phyloP scores from a whole-genome alignment of 2,888 invertebrate genomes.

The Nomada fabriciana region DNA sequence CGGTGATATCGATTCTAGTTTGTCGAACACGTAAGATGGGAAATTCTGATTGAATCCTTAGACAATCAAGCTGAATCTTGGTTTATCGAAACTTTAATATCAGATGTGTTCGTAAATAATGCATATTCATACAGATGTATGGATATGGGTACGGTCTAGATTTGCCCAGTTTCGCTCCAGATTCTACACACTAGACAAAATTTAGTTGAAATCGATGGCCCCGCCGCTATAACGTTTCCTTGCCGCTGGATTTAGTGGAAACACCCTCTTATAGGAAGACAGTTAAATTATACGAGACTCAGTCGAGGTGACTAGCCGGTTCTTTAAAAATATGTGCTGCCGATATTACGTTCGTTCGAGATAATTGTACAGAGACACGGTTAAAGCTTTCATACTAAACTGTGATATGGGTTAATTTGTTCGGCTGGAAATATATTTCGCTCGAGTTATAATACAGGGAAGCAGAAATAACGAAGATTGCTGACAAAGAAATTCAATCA shows the following conservation, averaged over 20 bases:
- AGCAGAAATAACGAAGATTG: neutral
- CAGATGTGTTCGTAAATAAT: conserved; percentile 21
- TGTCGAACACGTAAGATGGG: neutral
- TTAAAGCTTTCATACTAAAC: neutral
- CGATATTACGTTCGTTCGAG: neutral
- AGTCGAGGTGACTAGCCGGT: neutral
- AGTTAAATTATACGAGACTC: neutral
- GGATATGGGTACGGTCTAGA: conserved; percentile 20
- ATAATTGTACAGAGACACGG: neutral
- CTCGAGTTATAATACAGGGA: neutral
- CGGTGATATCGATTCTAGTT: neutral
- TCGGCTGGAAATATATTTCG: neutral
- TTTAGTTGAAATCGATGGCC: conserved; percentile 37
- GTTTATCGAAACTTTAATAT: conserved; percentile 33
- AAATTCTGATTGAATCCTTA: conserved; percentile 6
- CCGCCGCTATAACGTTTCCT: conserved; percentile 14
- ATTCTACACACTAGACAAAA: conserved; percentile 32
- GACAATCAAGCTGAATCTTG: conserved; percentile 15
- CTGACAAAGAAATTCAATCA: neutral
- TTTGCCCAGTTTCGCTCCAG: conserved; percentile 14
- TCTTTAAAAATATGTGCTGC: neutral
- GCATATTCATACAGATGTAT: conserved; percentile 17
- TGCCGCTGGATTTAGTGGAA: conserved; percentile 14
- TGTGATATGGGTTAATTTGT: no score
- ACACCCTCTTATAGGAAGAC: neutral